Evolutionary conservation across 2,797 vertebrate species (phyloP), one percentile per base, ranked within the genome.

Genomic region (Petrocephalus schoutedeni): DNA sequence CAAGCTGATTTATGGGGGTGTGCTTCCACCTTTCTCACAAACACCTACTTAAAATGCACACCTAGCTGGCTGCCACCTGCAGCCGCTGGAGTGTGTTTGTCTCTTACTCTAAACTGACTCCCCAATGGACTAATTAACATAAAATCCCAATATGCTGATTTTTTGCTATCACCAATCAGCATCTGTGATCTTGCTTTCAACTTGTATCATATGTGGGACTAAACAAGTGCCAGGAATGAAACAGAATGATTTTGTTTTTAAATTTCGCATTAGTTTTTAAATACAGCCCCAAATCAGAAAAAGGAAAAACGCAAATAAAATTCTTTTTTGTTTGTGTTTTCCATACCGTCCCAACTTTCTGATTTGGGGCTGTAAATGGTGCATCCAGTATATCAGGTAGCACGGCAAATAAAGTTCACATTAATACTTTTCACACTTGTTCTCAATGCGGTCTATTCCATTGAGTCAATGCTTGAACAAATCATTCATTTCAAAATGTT

Each of bases 91-190:
- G 49, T 85, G 53, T 85, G 7, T 85, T 58, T 85, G 53, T 56
- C 54, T 21, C 4, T 28, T 85, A 57, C n/a, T 32, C n/a, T 85
- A 32, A 85, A 85, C 84, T 32, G 21, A 58, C 84, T 85, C 54
- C 53, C 53, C 54, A 53, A 9, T 85, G 54, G 7, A 56, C 23
- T 85, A 85, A 56, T 85, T 85, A 85, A 36, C 23, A 36, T 7
- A 7, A 85, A 85, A 53, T 45, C n/a, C n/a, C 36, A 83, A 83
- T 83, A 83, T 83, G 80, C 80, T 80, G 45, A 49, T 19, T 80
- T 80, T 80, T 21, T 83, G 7, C 19, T 45, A 53, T 49, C 45
- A 2, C 19, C 41, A 4, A 23, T 83, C 41, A 49, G 45, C 45
- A 51, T 83, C 41, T 83, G 32, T 41, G 71, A 45, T 77, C 36